These are phyloP conservation scores for Gallinago jamesoni DNA, from an alignment of 2,113 vertebrate species.

Conservation along the genomic window DNA sequence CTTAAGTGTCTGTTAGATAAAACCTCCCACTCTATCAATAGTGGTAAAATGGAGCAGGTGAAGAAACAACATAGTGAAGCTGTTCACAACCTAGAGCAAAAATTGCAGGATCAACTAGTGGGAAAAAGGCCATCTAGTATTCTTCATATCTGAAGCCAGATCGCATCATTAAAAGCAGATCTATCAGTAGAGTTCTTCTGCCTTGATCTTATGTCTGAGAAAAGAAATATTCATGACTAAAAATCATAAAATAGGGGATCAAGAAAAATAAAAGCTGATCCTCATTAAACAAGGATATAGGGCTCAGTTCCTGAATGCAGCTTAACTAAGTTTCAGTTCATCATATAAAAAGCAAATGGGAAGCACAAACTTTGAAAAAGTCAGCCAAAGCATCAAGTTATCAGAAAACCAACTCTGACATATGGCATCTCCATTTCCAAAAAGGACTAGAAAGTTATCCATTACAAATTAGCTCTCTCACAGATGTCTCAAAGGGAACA, in stretches of 20 bases:
- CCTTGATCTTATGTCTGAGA: not conserved
- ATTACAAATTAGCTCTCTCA: slow-evolving; percentile 26
- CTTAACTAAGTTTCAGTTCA: not conserved
- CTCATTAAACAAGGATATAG: not conserved
- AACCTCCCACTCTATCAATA: not conserved
- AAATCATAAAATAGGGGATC: not conserved
- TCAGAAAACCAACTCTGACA: not conserved
- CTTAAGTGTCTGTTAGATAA: not conserved
- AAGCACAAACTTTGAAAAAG: not conserved
- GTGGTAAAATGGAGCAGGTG: not conserved
- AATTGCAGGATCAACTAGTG: not conserved
- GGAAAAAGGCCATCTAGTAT: not conserved
- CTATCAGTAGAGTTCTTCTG: not conserved
- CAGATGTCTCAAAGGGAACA: slow-evolving; percentile 4
- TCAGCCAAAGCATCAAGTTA: not conserved
- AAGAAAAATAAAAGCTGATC: not conserved
- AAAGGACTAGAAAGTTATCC: not conserved
- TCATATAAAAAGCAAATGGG: not conserved
- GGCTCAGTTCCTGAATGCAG: not conserved
- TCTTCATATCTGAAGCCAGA: not conserved
- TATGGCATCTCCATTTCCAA: not conserved
- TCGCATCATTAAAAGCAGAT: not conserved
- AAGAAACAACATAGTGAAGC: not conserved
- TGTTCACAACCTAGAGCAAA: not conserved
- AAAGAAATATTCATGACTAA: not conserved